These are phyloP conservation scores for Harmothoe impar DNA, from an alignment of 2,888 invertebrate genomes.

Conservation along the genomic window DNA sequence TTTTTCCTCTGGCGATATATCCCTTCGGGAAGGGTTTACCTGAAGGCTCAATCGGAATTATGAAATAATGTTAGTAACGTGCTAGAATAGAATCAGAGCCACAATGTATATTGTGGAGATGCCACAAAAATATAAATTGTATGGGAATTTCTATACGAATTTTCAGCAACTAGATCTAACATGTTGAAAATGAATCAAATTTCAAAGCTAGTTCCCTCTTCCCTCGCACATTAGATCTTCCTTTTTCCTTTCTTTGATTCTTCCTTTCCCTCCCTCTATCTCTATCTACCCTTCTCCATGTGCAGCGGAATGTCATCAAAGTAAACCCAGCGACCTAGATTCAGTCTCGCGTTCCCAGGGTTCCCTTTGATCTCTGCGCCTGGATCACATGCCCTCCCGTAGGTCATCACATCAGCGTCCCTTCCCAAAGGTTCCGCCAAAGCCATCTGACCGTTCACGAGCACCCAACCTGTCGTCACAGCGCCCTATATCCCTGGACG, in stretches of 20 bases:
- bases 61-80: too few relatives aligned
- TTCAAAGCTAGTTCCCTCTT: too few relatives aligned
- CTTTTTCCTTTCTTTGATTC: neutral
- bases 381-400: neutral
- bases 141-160: too few relatives aligned
- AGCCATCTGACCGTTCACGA: neutral
- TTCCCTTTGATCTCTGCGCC: neutral
- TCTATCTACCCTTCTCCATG: neutral
- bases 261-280: neutral
- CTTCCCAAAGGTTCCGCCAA: neutral
- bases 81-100: too few relatives aligned
- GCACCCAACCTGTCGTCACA: constrained; percentile 19
- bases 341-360: neutral
- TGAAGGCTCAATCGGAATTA: too few relatives aligned
- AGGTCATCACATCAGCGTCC: neutral
- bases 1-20: too few relatives aligned
- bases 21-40: too few relatives aligned
- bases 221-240: too few relatives aligned
- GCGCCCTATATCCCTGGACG: neutral
- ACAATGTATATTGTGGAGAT: too few relatives aligned
- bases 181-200: too few relatives aligned
- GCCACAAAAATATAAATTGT: too few relatives aligned
- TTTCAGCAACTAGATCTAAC: too few relatives aligned
- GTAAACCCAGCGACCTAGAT: neutral
- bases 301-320: neutral